Evolutionary conservation across 2,888 invertebrate genomes (phyloP), one percentile per base, ranked within the genome.

Genomic region (Agrotis exclamationis): DNA sequence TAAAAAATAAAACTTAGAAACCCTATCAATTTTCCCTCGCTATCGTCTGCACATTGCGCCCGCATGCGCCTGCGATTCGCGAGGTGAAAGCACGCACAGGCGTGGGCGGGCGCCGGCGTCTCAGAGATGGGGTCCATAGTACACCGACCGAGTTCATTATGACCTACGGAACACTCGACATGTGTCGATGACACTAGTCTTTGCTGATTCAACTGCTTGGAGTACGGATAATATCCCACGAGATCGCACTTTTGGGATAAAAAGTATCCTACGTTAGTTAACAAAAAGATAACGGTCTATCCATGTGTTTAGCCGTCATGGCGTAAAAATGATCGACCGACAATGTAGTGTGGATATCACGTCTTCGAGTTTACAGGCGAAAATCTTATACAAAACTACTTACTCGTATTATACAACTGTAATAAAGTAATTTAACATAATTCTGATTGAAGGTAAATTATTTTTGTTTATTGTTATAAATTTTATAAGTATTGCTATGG

Each of bases 31-130:
- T 45, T 47, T 1, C 33, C 2, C n/a, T 47, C 79, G 79, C 82
- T 53, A 28, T 58, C 64, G 64, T 56, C 68, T 68, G 64, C 79
- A 82, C 67, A 79, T 77, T 74, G 77, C 74, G 67, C 64, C 80
- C 84, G 28, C 51, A 18, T 74, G 77, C 74, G 67, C 64, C 80
- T 85, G 28, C 51, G 22, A 72, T 89, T 88, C 82, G 86, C 88
- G 87, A 87, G 89, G 93, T 91, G 93, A 94, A 94, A 94, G 93
- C 91, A 85, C 87, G 83, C 72, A 65, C 65, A 50, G 45, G 89
- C 84, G 90, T 91, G 85, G 90, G 90, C 86, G 89, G 86, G 86
- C 84, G 86, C 85, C 85, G 77, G 85, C 82, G 71, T 70, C 79
- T 63, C 84, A 75, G 87, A 87, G 85, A 89, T 81, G 88, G 75